Percentiles rank a stretch among this genome's conserved stretches.
These are phyloP conservation scores for Cremastinae sp. DNA, from an alignment of 2,888 invertebrate genomes.

Conservation along the genomic window DNA sequence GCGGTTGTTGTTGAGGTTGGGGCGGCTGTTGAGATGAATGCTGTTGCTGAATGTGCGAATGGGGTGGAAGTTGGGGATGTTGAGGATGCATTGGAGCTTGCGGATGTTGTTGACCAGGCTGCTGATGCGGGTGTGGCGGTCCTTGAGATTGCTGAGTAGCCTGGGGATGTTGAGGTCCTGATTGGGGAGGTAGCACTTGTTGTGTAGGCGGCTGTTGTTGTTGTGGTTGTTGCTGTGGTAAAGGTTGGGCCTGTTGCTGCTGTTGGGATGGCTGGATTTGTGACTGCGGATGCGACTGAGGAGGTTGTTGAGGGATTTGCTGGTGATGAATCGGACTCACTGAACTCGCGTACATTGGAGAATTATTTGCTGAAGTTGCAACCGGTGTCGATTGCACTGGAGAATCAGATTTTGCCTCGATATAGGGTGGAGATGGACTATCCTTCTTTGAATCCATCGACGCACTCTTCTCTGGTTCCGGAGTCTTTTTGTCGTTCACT, in stretches of 20 bases:
- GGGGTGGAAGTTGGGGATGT: slow-evolving; percentile 67
- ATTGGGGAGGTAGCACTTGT: slow-evolving; percentile 71
- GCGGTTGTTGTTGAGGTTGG: slow-evolving; percentile 58
- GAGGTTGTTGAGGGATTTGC: slow-evolving; percentile 71
- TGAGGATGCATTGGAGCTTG: slow-evolving; percentile 69
- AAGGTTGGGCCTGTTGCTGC: slow-evolving; percentile 36
- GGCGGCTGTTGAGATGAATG: slow-evolving; percentile 45
- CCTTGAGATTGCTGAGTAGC: slow-evolving; percentile 66
- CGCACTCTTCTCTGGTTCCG: slow-evolving; percentile 70
- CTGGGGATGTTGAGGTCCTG: slow-evolving; percentile 64
- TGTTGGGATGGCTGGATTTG: slow-evolving; percentile 49
- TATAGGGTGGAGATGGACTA: slow-evolving; percentile 75
- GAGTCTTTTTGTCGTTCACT: slow-evolving; percentile 71
- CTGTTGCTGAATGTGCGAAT: slow-evolving; percentile 31
- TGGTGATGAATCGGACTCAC: slow-evolving; percentile 72
- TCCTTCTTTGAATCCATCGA: slow-evolving; percentile 72
- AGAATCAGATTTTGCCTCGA: slow-evolving; percentile 72
- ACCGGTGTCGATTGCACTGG: slow-evolving; percentile 61
- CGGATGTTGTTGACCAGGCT: slow-evolving; percentile 68
- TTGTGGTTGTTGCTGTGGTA: slow-evolving; percentile 40
- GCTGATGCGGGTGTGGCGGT: slow-evolving; percentile 60
- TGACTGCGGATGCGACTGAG: slow-evolving; percentile 49
- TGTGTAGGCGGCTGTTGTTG: slow-evolving; percentile 51
- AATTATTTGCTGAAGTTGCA: slow-evolving; percentile 65
- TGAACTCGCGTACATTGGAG: slow-evolving; percentile 71